Conservation (phyloP, 2,113 vertebrate species). For the Albula goreensis region DNA sequence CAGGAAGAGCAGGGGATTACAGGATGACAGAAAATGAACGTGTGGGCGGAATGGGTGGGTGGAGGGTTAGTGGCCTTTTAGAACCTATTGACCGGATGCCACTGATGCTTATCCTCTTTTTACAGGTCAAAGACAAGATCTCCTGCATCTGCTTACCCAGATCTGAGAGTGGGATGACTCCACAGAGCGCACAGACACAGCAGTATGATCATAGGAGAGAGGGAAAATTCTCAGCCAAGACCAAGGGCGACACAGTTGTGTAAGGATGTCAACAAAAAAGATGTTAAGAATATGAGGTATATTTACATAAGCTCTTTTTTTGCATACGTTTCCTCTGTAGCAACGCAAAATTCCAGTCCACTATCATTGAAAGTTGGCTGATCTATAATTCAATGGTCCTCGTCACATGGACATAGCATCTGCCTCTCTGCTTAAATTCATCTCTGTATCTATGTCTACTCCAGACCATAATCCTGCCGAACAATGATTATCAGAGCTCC, state of each 20-base stretch:
- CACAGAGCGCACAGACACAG: neutral
- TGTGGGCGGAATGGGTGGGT: neutral
- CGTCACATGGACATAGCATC: constrained; percentile 22
- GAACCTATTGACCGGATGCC: constrained; percentile 27
- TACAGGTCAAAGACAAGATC: constrained; percentile 23
- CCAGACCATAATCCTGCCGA: constrained; percentile 7
- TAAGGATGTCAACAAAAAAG: too few relatives aligned
- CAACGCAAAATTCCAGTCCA: too few relatives aligned
- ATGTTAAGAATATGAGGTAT: too few relatives aligned
- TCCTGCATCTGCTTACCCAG: neutral
- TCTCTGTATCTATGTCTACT: constrained; percentile 13
- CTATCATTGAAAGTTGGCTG: neutral
- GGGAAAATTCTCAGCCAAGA: neutral
- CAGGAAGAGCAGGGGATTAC: neutral
- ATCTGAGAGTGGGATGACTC: constrained; percentile 19
- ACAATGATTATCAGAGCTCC: constrained; percentile 5
- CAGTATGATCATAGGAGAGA: constrained; percentile 8
- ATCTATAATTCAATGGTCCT: constrained; percentile 16
- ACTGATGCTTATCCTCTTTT: constrained; percentile 20
- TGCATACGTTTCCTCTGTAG: neutral
- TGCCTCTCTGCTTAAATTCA: constrained; percentile 16
- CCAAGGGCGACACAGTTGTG: neutral
- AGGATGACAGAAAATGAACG: neutral
- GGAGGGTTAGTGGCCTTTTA: constrained; percentile 13
- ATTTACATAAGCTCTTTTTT: neutral